Conservation (phyloP, 2,888 invertebrate species). For the Amaurobius ferox region DNA sequence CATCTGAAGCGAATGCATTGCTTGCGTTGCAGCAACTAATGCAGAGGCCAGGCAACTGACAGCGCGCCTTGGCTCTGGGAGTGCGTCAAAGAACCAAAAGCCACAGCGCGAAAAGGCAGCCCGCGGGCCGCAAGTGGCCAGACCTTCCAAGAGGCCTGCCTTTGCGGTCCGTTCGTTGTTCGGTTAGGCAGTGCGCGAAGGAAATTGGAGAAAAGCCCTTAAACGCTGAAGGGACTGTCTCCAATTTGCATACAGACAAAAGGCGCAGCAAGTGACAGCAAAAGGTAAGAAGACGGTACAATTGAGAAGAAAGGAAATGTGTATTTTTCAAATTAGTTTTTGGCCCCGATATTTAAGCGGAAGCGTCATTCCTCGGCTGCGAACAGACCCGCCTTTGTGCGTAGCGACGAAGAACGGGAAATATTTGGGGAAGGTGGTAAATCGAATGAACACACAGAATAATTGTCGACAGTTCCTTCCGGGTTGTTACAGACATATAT, state of each 20-base stretch:
- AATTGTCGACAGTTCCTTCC: not conserved
- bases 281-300: slow-evolving; percentile 3
- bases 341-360: slow-evolving; percentile 62
- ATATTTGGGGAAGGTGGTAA: slow-evolving; percentile 9
- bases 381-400: slow-evolving; percentile 62
- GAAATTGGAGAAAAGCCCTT: not conserved
- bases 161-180: slow-evolving; percentile 52
- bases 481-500: slow-evolving; percentile 31
- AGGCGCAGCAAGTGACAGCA: slow-evolving; percentile 1
- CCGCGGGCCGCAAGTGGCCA: not conserved
- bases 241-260: not conserved
- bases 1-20: not conserved
- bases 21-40: not conserved
- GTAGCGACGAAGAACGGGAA: slow-evolving; percentile 48
- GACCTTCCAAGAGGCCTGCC: not conserved
- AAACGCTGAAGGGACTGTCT: not conserved
- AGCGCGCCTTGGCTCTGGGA: slow-evolving; percentile 44
- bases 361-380: slow-evolving; percentile 61
- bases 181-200: slow-evolving; percentile 32
- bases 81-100: slow-evolving; percentile 50
- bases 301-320: not conserved
- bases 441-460: slow-evolving; percentile 11
- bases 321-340: slow-evolving; percentile 10
- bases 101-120: slow-evolving; percentile 27
- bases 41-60: slow-evolving; percentile 43